phyloP scores from a whole-genome alignment of 2,113 vertebrate species.

The Cyprinodon tularosa region DNA sequence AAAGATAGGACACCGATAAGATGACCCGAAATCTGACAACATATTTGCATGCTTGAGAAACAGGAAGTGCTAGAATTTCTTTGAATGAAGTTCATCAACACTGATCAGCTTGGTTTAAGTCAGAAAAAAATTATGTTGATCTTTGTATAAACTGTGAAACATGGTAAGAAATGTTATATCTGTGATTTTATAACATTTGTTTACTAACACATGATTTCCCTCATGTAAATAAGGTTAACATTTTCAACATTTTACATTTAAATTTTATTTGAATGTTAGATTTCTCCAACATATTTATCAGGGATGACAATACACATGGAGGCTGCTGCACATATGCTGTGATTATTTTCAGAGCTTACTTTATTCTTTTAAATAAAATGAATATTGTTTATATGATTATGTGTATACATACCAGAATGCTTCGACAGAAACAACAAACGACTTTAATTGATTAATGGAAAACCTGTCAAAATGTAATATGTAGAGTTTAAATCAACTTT shows the following conservation, averaged over 20 bases:
- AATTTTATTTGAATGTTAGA: background rate
- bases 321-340: background rate
- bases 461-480: background rate
- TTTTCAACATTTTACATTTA: background rate
- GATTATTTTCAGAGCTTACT: background rate
- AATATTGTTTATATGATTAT: background rate
- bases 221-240: background rate
- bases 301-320: background rate
- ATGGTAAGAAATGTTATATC: background rate
- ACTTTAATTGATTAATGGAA: background rate
- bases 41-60: background rate
- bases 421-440: background rate
- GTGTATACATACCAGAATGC: background rate
- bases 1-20: too few species aligned
- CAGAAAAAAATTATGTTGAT: background rate
- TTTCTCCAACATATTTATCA: background rate
- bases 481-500: background rate
- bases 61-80: background rate
- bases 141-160: background rate
- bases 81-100: background rate
- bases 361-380: background rate
- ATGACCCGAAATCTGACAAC: too few species aligned
- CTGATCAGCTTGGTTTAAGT: background rate
- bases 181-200: background rate
- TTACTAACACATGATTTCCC: background rate